These are phyloP conservation scores for Macrocentrus cingulum DNA, from an alignment of 1,140 invertebrate species.

Conservation along the genomic window DNA sequence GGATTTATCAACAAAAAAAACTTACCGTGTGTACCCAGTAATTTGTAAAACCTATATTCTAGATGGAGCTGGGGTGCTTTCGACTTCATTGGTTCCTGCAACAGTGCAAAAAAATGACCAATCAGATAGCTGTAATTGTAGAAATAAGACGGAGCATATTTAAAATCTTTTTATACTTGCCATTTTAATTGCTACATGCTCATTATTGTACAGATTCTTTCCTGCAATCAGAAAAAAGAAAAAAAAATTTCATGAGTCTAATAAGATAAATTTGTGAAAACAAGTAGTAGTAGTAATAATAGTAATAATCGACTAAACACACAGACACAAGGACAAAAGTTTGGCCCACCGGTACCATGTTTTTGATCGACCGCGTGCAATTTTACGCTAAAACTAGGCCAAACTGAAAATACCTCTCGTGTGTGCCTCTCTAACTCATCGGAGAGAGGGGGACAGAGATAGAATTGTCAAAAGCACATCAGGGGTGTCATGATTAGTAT, in stretches of 20 bases:
- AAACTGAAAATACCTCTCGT: constrained; percentile 29
- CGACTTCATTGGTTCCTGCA: constrained; percentile 98
- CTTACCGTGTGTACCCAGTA: constrained; percentile 92
- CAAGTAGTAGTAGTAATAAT: no score
- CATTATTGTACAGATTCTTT: constrained; percentile 99
- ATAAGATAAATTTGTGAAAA: no score
- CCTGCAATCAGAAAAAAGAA: constrained; percentile 71
- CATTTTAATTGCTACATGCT: constrained; percentile 99
- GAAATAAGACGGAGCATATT: no score
- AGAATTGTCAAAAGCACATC: constrained; percentile 18
- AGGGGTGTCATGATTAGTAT: neutral
- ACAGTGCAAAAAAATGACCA: constrained; percentile 31
- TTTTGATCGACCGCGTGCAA: constrained; percentile 25
- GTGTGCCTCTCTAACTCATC: constrained; percentile 21
- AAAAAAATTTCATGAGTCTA: no score
- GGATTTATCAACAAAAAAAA: constrained; percentile 27
- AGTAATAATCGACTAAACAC: neutral
- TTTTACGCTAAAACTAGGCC: constrained; percentile 28
- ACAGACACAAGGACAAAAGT: constrained; percentile 1
- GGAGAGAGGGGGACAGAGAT: no score
- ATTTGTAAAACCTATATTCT: constrained; percentile 99
- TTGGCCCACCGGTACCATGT: constrained; percentile 12
- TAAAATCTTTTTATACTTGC: no score
- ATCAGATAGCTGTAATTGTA: no score
- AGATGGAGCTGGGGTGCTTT: constrained; percentile 99